Conservation (phyloP, 2,797 vertebrate genomes). For the Sebastes oblongus region DNA sequence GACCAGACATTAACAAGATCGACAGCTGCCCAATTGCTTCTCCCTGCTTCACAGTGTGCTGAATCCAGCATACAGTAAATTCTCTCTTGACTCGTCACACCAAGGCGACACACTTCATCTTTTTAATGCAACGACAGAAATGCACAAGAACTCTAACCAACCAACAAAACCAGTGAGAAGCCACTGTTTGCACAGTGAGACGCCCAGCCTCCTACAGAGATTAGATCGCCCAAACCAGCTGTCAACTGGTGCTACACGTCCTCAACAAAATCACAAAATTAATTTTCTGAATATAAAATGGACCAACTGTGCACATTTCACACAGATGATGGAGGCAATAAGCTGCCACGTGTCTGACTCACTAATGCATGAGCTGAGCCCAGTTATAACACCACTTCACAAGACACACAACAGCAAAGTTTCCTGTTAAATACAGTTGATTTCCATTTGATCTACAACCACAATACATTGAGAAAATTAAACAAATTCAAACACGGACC, state of each 20-base stretch:
- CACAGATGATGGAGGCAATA: conserved; percentile 6
- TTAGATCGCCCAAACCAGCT: conserved; percentile 22
- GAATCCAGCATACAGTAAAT: not conserved
- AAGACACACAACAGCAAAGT: not conserved
- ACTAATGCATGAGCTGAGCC: not conserved
- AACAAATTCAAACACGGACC: not conserved
- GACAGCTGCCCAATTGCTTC: conserved; percentile 1
- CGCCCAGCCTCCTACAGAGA: conserved; percentile 3
- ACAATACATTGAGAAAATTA: not conserved
- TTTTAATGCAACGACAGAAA: not conserved
- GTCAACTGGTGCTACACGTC: conserved; percentile 1
- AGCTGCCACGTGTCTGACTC: conserved; percentile 2
- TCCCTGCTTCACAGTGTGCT: not conserved
- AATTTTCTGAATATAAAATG: conserved; percentile 2
- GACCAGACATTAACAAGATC: conserved; percentile 36
- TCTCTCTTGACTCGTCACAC: not conserved
- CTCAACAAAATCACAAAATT: not conserved
- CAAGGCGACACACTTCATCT: not conserved
- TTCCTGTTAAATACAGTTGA: not conserved
- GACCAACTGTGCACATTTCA: conserved; percentile 12
- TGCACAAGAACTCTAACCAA: not conserved
- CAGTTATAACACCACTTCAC: not conserved
- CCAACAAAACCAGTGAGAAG: not conserved
- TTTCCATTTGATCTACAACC: not conserved
- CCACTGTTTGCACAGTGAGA: not conserved